Base-by-base conservation (phyloP, 2,888 invertebrate species). In the Chymomyza fuscimana region DNA sequence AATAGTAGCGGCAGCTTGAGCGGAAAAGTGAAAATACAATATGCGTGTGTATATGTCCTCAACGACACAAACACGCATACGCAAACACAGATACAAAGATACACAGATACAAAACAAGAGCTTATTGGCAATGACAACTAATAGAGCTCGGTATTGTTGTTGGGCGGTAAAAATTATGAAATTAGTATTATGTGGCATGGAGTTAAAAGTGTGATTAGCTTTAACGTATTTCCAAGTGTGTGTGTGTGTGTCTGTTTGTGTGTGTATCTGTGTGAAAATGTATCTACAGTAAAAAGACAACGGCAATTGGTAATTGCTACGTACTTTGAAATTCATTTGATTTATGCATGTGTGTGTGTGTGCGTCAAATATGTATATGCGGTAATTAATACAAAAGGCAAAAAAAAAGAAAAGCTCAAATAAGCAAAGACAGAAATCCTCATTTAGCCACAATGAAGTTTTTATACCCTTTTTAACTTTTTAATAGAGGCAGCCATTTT, bases 181-280 rank as follows among this genome's bases (percentile, higher is more conserved):
- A 83, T 87, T 86, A 87, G 87, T 83, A 88, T 87, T 83, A 88
- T 84, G 82, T 75, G 88, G 88, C 87, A 79, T 82, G 88, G 81
- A 82, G 88, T 87, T 84, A 88, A 84, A 88, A 88, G 83, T 85
- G 78, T 84, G 80, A 84, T 87, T 84, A 84, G 81, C 85, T 87
- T 70, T 69, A 69, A 76, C 87, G 75, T 80, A 78, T 80, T 75
- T 72, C 32, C 32, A 5, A 32, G 32, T 32, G 7, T 32, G 32
- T 32, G 6, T 32, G 7, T 3, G 32, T 2, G 32, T 2, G 4
- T n/a, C n/a, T n/a, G n/a, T n/a, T n/a, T 32, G 32, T 7, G 32
- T 32, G 32, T 7, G 32, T 32, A 32, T 32, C 32, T 32, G 7
- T 32, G 32, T 32, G 32, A 32, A 32, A 32, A 32, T 32, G 32